Percentiles rank a stretch among this genome's conserved stretches.
Conservation (phyloP, 2,113 vertebrate species). For the Catagonus wagneri region DNA sequence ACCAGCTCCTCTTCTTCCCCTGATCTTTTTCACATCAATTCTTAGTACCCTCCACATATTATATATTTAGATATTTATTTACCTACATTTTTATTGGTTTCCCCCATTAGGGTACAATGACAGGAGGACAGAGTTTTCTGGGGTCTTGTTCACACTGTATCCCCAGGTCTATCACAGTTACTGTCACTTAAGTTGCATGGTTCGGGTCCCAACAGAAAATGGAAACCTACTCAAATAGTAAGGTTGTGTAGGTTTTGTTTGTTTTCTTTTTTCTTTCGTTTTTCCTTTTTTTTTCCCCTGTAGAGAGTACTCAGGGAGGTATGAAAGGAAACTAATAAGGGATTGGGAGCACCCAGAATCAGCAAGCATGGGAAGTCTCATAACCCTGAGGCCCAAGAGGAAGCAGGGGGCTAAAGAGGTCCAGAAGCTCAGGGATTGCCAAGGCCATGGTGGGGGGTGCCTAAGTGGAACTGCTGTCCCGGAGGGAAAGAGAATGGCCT, state of each 20-base stretch:
- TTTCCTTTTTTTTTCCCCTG: neutral
- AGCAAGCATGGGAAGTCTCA: neutral
- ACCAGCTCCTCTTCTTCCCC: too few relatives aligned
- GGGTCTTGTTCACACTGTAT: neutral
- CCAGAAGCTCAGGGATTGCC: too few relatives aligned
- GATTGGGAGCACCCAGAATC: neutral
- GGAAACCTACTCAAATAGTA: neutral
- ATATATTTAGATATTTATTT: neutral
- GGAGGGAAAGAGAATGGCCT: neutral
- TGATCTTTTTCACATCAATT: neutral
- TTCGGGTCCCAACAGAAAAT: neutral
- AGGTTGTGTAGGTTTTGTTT: neutral
- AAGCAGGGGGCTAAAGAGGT: neutral
- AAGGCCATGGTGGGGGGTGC: rapidly evolving
- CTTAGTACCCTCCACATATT: neutral
- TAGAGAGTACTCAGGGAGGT: neutral
- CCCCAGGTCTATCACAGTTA: neutral
- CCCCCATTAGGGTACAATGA: neutral
- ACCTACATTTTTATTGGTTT: neutral
- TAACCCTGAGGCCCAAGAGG: neutral
- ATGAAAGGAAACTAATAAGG: neutral
- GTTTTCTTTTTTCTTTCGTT: neutral
- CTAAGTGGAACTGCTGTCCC: rapidly evolving
- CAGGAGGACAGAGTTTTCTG: neutral
- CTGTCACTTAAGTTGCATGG: neutral